Evolutionary conservation across 2,113 vertebrate species (phyloP).

Genomic region (Dromas ardeola): DNA sequence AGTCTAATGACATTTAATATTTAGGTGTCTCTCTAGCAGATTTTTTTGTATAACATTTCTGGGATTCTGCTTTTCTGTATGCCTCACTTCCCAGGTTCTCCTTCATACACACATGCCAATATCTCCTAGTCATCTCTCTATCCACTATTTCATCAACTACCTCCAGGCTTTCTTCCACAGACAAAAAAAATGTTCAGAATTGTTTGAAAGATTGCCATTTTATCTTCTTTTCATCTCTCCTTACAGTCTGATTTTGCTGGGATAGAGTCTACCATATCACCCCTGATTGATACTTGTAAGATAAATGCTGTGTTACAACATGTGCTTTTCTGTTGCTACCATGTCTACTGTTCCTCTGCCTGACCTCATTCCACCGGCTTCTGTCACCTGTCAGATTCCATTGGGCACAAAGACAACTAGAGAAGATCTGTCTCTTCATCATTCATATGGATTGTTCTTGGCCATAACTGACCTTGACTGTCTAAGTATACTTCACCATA

Average conservation of each 20-base stretch:
- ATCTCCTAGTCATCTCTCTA: neutral
- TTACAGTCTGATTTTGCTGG: neutral
- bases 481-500: neutral
- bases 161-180: neutral
- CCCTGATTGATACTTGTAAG: neutral
- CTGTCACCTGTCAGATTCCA: constrained; percentile 26
- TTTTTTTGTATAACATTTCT: neutral
- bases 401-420: neutral
- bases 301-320: neutral
- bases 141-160: neutral
- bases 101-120: neutral
- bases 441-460: neutral
- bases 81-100: neutral
- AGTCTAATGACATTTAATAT: neutral
- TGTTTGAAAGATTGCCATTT: neutral
- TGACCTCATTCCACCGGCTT: neutral
- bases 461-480: constrained; percentile 8
- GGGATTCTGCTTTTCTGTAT: neutral
- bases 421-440: neutral
- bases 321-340: neutral
- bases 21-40: neutral
- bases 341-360: neutral
- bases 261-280: neutral
- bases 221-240: neutral
- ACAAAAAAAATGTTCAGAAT: neutral